Evolutionary conservation across 2,113 vertebrate genomes (phyloP), one percentile per base, ranked within the genome.

Genomic region (Tylochromis polylepis): DNA sequence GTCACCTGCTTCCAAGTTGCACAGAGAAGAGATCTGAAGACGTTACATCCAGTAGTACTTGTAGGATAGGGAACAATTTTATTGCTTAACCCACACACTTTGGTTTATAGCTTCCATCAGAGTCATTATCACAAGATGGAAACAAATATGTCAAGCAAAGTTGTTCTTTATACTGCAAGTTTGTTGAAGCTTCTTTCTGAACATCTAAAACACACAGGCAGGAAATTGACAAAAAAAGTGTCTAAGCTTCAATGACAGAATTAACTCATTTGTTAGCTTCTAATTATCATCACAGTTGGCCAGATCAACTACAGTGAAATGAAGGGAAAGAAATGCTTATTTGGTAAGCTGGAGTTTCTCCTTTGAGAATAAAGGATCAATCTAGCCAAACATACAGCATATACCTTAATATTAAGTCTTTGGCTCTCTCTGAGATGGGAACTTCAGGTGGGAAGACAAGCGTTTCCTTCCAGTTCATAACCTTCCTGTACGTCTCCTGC

Each of bases 401-500:
- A 75, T 41, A 94, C 95, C 82, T 92, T 84, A 98, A 94, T 95
- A 99, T 99, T 93, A 99, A 95, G 89, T 98, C 98, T 96, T 99
- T 99, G 78, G 99, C 96, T 93, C 97, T 97, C 93, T 99, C 99
- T 2, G 98, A 99, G 92, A 99, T 98, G 60, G 99, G 99, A 62
- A 99, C 98, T 93, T 99, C 99, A 15, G 98, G 98, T 22, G 99
- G 98, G 95, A 99, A 99, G 29, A 97, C 97, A 27, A 99, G 94
- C 0, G 99, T 99, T 95, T 99, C 99, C 94, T 98, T 98, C 99
- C 99, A 99, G 95, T 98, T 99, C 99, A 99, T 99, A 85, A 99
- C 98, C 95, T 99, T 99, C 91, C 98, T 97, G 60, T 99, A 99
- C 0, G 99, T 99, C 95, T 99, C 99, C 87, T 99, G 99, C 2